Percentiles rank a stretch among this genome's conserved stretches.
These are phyloP conservation scores for Aphodius sticticus DNA, from an alignment of 2,888 invertebrate genomes.

Conservation along the genomic window DNA sequence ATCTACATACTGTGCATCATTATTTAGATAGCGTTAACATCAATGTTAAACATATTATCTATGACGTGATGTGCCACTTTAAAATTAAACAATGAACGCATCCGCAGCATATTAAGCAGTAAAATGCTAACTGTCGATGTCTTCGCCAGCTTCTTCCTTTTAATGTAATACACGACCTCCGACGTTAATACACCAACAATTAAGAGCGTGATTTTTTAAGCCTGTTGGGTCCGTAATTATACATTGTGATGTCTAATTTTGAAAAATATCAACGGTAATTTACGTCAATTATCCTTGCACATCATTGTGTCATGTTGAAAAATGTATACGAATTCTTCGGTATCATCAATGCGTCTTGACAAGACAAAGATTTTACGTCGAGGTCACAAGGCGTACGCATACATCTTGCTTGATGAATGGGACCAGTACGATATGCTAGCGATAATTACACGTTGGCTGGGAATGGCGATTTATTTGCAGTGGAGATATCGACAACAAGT, in stretches of 20 bases:
- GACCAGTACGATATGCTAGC: not conserved
- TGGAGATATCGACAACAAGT: not conserved
- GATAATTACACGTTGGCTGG: slow-evolving; percentile 4
- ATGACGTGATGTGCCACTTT: not conserved
- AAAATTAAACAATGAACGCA: not conserved
- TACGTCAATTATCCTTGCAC: not conserved
- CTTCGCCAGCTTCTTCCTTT: not conserved
- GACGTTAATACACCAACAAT: not conserved
- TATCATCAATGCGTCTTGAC: not conserved
- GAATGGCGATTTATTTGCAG: not conserved
- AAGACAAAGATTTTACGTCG: not conserved
- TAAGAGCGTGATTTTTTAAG: not conserved
- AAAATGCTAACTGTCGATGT: not conserved
- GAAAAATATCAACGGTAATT: not conserved
- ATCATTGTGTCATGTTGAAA: not conserved
- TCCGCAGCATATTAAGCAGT: not conserved
- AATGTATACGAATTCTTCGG: not conserved
- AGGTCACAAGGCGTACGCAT: not conserved
- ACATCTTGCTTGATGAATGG: not conserved
- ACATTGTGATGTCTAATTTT: not conserved
- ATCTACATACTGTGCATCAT: not conserved
- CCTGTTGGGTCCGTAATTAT: not conserved
- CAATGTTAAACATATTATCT: not conserved
- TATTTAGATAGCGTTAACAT: not conserved
- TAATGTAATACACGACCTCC: not conserved